Evolutionary conservation across 1,140 invertebrate genomes (phyloP).

Genomic region (Drosophila bipectinata): DNA sequence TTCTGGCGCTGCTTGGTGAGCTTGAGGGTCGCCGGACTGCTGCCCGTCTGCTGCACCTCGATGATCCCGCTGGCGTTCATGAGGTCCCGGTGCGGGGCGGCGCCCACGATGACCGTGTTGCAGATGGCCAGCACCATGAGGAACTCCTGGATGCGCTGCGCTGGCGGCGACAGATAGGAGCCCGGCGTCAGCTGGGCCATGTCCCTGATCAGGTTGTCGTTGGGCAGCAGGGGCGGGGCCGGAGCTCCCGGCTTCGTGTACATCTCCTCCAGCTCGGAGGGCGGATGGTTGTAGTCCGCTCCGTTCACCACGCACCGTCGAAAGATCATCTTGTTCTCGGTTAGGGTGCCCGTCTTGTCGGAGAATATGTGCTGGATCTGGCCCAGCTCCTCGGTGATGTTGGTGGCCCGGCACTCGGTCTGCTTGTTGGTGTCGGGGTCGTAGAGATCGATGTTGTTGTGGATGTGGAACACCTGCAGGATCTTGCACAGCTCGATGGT

Average conservation of each 20-base stretch:
- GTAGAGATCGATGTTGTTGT: constrained; percentile 94
- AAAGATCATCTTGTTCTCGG: constrained; percentile 99
- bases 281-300: constrained; percentile 93
- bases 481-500: constrained; percentile 98
- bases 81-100: constrained; percentile 93
- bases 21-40: constrained; percentile 49
- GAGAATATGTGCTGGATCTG: constrained; percentile 98
- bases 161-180: constrained; percentile 67
- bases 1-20: constrained; percentile 42
- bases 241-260: constrained; percentile 85
- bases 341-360: constrained; percentile 98
- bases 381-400: constrained; percentile 98
- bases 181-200: constrained; percentile 79
- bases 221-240: constrained; percentile 87
- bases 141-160: constrained; percentile 92
- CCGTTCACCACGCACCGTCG: constrained; percentile 94
- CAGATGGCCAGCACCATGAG: constrained; percentile 96
- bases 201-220: constrained; percentile 89
- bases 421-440: constrained; percentile 92
- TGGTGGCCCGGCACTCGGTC: constrained; percentile 97
- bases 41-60: constrained; percentile 82
- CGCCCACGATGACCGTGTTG: constrained; percentile 97
- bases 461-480: constrained; percentile 97
- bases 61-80: constrained; percentile 93
- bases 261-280: constrained; percentile 86